Base-by-base conservation (phyloP, 2,797 vertebrate species). In the Chaetophractus vellerosus region DNA sequence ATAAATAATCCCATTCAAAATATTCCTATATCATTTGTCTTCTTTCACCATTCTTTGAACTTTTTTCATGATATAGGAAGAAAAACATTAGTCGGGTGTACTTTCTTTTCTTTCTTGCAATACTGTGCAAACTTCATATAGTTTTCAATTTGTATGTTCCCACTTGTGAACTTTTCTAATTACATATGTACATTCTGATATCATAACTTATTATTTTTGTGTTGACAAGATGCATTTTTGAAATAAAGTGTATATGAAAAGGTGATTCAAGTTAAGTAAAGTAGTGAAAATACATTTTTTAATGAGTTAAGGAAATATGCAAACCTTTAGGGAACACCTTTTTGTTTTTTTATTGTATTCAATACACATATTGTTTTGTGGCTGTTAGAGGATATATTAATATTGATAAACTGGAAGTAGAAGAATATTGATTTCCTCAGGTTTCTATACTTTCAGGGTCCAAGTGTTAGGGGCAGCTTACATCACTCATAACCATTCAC, bases 11-110 rank as follows among this genome's bases (percentile, higher is more conserved):
- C 1, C 12, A 31, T 71, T 4, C 8, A n/a, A 8, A 14, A 6
- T 19, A 26, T 57, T 63, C 72, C 8, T 2, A 31, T 45, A 18
- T 88, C 4, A 23, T 91, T 94, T 90, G 2, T 4, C 12, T 90
- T 82, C 23, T 68, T 88, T 93, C 18, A 72, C 4, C 4, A 69
- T 88, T 92, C 41, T 88, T 89, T 72, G 14, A 33, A n/a, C 10
- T 41, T 36, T 36, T 92, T 59, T 83, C 1, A 81, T 61, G 19
- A 63, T 1, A 12, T 36, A 41, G 1, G 9, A 64, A 95, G n/a
- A 88, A 82, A 90, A 63, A 6, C 23, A 9, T 1, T 69, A 26
- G 2, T 9, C 4, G 33, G 12, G 7, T 45, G 19, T 76, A 12
- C 0, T 64, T 48, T 59, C 14, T 82, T 0, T 74, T 91, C 33